phyloP scores from a whole-genome alignment of 1,140 invertebrate species.

The Drosophila ananassae region DNA sequence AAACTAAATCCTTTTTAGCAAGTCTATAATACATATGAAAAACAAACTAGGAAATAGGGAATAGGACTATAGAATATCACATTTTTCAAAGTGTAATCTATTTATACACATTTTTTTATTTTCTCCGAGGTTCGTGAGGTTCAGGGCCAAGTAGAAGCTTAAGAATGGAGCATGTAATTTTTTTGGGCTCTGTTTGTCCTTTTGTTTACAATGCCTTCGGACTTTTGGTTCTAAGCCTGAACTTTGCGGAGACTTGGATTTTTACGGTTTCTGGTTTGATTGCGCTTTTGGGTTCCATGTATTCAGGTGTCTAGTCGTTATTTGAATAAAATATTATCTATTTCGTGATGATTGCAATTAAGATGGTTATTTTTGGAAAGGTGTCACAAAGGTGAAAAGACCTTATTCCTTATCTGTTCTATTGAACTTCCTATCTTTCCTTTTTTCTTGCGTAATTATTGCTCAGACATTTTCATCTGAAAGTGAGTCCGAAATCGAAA shows the following conservation, averaged over 20 bases:
- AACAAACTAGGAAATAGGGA: too few species aligned
- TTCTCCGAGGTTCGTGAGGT: constrained; percentile 8
- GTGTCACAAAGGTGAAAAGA: constrained; percentile 1
- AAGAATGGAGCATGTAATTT: constrained; percentile 40
- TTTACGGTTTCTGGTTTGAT: constrained; percentile 26
- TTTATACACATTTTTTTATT: constrained; percentile 1
- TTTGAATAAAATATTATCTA: constrained; percentile 34
- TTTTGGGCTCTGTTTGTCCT: constrained; percentile 20
- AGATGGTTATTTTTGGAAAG: constrained; percentile 2
- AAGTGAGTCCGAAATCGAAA: background rate
- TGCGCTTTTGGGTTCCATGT: constrained; percentile 30
- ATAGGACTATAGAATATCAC: too few species aligned
- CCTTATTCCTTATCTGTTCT: too few species aligned
- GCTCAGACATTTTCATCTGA: too few species aligned
- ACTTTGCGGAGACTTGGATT: constrained; percentile 5
- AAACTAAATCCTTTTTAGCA: background rate
- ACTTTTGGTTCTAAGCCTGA: constrained; percentile 41
- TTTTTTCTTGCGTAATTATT: too few species aligned
- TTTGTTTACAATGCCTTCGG: constrained; percentile 54
- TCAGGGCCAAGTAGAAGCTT: constrained; percentile 24
- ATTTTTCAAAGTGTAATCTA: background rate
- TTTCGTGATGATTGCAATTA: constrained; percentile 24
- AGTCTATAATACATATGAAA: too few species aligned
- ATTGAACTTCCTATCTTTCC: background rate
- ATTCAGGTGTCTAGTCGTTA: constrained; percentile 26